Conservation (phyloP, 2,797 vertebrate species). For the Hipposideros larvatus region DNA sequence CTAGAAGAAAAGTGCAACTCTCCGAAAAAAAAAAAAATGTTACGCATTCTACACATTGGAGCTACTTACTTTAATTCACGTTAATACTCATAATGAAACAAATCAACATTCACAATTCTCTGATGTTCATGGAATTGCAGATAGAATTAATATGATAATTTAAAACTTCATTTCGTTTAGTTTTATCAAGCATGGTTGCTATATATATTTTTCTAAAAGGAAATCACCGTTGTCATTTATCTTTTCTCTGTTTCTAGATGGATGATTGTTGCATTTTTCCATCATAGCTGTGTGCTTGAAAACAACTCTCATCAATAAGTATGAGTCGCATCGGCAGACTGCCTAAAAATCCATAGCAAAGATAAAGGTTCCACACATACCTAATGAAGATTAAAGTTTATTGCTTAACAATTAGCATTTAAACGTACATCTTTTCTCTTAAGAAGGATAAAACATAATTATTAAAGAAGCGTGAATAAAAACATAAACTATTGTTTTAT, state of each 20-base stretch:
- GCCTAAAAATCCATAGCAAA: not conserved
- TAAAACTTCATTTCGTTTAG: constrained; percentile 51
- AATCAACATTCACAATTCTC: not conserved
- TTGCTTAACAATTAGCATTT: not conserved
- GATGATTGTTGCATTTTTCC: not conserved
- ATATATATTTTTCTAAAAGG: not conserved
- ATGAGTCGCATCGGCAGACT: not conserved
- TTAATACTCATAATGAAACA: constrained; percentile 24
- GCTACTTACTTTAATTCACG: not conserved
- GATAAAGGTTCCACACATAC: not conserved
- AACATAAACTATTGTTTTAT: not conserved
- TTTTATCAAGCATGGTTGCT: not conserved
- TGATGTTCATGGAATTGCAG: not conserved
- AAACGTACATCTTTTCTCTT: not conserved
- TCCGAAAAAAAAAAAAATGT: too few relatives aligned
- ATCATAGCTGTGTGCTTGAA: not conserved
- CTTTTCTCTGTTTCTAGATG: constrained; percentile 55
- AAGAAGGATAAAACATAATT: not conserved
- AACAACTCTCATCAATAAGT: not conserved
- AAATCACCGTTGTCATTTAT: not conserved
- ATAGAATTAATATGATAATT: constrained; percentile 37
- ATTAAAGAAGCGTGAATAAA: not conserved
- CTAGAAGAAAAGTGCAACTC: not conserved
- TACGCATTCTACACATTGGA: not conserved
- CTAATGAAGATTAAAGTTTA: not conserved